A percentile compares a stretch with the other conserved stretches of the same genome.
Evolutionary conservation across 2,113 vertebrate genomes (phyloP).

Genomic region (Etheostoma cragini): DNA sequence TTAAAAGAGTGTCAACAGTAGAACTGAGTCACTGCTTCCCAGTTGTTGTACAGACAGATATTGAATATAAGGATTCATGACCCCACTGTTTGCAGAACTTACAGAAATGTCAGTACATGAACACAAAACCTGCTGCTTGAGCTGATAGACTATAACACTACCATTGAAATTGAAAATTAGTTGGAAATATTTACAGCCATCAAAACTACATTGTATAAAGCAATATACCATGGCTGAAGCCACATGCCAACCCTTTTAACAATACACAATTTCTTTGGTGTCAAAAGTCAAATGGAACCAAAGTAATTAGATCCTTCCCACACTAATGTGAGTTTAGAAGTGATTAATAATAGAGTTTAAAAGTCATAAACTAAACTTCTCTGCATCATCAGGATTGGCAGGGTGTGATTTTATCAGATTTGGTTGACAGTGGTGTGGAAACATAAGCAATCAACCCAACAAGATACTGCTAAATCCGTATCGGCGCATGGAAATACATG

Average conservation of each 20-base stretch:
- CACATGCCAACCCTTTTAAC: neutral
- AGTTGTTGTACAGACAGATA: slow-evolving; percentile 1
- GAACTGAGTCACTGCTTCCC: neutral
- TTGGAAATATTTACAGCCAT: neutral
- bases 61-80: neutral
- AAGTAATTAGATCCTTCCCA: neutral
- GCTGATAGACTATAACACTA: neutral
- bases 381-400: neutral
- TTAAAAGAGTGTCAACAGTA: slow-evolving; percentile 8
- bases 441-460: neutral
- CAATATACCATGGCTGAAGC: too few species aligned
- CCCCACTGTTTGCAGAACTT: neutral
- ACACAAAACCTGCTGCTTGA: neutral
- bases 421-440: neutral
- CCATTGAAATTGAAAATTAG: neutral
- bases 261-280: neutral
- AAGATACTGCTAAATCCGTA: neutral
- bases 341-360: neutral
- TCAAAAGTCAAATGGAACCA: neutral
- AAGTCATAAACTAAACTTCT: neutral
- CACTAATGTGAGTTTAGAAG: neutral
- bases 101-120: neutral
- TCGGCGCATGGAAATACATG: neutral
- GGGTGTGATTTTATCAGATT: neutral
- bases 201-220: neutral